Base-by-base conservation (phyloP, 2,113 vertebrate genomes). In the Corapipo altera region DNA sequence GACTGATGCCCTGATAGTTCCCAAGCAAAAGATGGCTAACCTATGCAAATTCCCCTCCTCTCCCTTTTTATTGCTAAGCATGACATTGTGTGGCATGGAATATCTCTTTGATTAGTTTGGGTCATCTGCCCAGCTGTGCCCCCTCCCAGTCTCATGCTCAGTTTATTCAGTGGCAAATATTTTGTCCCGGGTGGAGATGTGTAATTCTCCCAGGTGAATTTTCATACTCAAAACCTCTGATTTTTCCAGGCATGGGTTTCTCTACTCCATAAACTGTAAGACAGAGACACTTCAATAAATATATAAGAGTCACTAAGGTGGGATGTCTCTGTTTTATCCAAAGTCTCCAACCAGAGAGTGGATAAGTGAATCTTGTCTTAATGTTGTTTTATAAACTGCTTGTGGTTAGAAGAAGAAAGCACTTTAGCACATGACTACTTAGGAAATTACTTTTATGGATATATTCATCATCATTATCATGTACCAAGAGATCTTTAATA, bases 371-470 rank as follows among this genome's bases (percentile, higher is more conserved):
- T 96, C 92, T 91, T 93, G 24, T 84, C 82, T 81, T 84, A 80
- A 95, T 84, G 69, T 67, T 15, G 20, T 72, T 46, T 66, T 86
- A 80, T 77, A 77, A 94, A 90, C 73, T 69, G 55, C n/a, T 73
- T 91, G 61, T 81, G 93, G 92, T 91, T 92, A 84, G 51, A 21
- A 88, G 48, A 86, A 95, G 75, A 88, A 83, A 90, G 90, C 88
- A 94, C 64, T 93, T 95, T 72, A 93, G 69, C 32, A 30, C 27
- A 83, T 12, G 61, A 72, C 32, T 93, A 91, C 79, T 95, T 91
- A 77, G 75, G 72, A 94, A 96, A 96, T 96, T 69, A 94, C 30
- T 90, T 91, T 73, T 86, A 91, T 88, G 95, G 89, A 94, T 80
- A 83, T 84, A 93, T 94, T 95, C 90, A 85, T 79, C 35, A 65